A percentile compares a stretch with the other conserved stretches of the same genome.
These are phyloP conservation scores for Drosophila bipectinata DNA, from an alignment of 1,140 invertebrate genomes.

Conservation along the genomic window DNA sequence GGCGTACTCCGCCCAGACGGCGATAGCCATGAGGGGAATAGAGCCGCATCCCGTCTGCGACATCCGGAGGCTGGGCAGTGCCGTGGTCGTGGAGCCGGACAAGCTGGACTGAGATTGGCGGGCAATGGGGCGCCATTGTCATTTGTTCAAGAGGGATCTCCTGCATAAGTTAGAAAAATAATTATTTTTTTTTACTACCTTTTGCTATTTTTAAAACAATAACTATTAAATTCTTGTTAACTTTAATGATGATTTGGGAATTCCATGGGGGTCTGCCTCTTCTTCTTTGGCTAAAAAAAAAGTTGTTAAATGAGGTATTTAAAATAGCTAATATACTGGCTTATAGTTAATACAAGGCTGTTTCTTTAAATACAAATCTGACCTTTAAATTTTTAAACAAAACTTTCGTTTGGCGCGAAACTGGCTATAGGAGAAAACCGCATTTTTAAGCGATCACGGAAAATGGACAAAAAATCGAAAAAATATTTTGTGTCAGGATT, in stretches of 20 bases:
- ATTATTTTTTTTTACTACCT: background rate
- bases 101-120: slow-evolving; percentile 9
- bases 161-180: slow-evolving; percentile 1
- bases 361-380: too few species aligned
- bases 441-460: too few species aligned
- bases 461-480: too few species aligned
- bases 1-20: slow-evolving; percentile 85
- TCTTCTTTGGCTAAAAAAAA: too few species aligned
- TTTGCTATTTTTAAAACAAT: background rate
- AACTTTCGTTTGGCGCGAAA: too few species aligned
- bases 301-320: too few species aligned
- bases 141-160: background rate
- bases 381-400: too few species aligned
- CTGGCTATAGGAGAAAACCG: too few species aligned
- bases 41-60: slow-evolving; percentile 82
- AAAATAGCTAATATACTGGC: too few species aligned
- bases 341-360: too few species aligned
- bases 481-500: too few species aligned
- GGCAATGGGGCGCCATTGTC: background rate
- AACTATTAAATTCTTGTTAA: background rate
- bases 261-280: too few species aligned
- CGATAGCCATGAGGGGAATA: slow-evolving; percentile 77
- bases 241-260: background rate
- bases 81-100: slow-evolving; percentile 83
- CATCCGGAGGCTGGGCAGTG: slow-evolving; percentile 84